Evolutionary conservation across 2,888 invertebrate genomes (phyloP), one percentile per base, ranked within the genome.

Genomic region (Fragum whitleyi): DNA sequence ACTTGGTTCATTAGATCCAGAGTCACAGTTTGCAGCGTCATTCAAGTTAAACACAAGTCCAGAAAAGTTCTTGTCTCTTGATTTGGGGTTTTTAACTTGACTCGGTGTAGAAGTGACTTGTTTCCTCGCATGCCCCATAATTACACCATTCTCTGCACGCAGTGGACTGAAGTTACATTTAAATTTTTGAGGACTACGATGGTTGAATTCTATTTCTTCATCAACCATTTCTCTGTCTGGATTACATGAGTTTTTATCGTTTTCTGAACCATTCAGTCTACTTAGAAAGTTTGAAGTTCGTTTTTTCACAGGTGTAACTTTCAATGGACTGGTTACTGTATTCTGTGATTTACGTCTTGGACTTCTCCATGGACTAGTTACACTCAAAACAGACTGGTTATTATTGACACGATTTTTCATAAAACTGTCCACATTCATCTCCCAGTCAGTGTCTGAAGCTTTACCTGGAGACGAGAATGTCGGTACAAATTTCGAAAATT

Each of bases 391-490:
- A 39, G 61, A 21, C 16, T 74, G 67, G n/a, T 77, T 70, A 29
- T 59, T 67, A 67, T 74, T 75, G 7, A 85, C n/a, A n/a, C 78
- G 74, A 55, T 80, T 85, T 29, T 87, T 85, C 42, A 91, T 86
- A 79, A 87, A 90, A 26, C 68, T 73, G 9, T 90, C 89, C 84
- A 88, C 87, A 7, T 89, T 86, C 57, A 89, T 89, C 61, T 78
- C 87, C 91, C 91, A 91, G 0, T 90, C 90, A 0, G 90, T 89
- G 57, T 90, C 86, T 0, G 90, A 89, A 9, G 59, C 74, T 81
- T 90, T 89, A 7, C 85, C 86, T 14, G 90, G 91, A 28, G 91
- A 91, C 0, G 89, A 87, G 74, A 89, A 83, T 28, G 65, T 62
- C 26, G 62, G 79, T 21, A 81, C 79, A 51, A 75, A 75, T 26